phyloP scores from a whole-genome alignment of 2,113 vertebrate species.

The Marmota monax region DNA sequence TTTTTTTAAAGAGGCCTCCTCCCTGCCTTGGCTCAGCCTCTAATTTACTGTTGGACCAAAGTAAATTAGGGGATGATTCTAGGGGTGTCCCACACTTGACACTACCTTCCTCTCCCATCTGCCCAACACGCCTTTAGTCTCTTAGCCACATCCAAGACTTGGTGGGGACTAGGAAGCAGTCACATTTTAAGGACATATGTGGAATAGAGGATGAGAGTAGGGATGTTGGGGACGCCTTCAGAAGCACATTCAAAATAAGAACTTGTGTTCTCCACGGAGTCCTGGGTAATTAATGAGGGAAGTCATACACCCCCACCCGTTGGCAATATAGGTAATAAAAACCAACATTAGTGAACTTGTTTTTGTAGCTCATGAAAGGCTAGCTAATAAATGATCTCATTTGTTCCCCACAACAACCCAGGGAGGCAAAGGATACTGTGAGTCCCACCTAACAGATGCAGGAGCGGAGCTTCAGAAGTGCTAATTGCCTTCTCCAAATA shows the following conservation, averaged over 20 bases:
- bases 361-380: conserved; percentile 65
- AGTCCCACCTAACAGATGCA: conserved; percentile 65
- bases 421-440: conserved; percentile 41
- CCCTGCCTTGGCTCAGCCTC: not conserved
- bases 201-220: not conserved
- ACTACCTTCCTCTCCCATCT: not conserved
- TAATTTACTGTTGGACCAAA: not conserved
- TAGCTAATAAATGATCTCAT: conserved; percentile 69
- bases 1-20: not conserved
- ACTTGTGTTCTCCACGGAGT: conserved; percentile 2
- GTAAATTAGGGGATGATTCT: too few relatives aligned
- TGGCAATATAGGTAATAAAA: conserved; percentile 62
- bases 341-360: conserved; percentile 55
- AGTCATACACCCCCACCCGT: conserved; percentile 42
- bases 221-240: not conserved
- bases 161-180: not conserved
- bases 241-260: conserved; percentile 43
- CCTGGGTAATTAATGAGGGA: conserved; percentile 60
- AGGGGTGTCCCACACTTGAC: accelerated
- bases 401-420: conserved; percentile 48
- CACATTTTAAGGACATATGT: not conserved
- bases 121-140: not conserved
- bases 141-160: not conserved
- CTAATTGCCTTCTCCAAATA: conserved; percentile 33
- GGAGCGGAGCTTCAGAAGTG: not conserved